Conservation (phyloP, 1,140 invertebrate genomes). For the Bemisia tabaci region DNA sequence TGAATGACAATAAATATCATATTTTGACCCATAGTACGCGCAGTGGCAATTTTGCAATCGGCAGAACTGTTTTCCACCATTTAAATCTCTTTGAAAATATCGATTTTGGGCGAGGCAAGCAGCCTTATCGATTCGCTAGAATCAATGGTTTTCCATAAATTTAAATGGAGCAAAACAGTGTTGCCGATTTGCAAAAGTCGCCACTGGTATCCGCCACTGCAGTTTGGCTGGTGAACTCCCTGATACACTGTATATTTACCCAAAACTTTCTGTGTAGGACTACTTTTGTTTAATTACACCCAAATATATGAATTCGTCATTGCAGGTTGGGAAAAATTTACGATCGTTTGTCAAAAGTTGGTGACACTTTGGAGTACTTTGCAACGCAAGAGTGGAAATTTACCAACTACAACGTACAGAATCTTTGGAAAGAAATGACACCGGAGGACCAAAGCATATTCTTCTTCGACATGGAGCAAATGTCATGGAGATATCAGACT, state of each 20-base stretch:
- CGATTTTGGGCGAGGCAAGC: too few relatives aligned
- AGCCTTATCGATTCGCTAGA: too few relatives aligned
- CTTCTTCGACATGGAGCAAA: conserved; percentile 47
- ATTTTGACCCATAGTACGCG: too few relatives aligned
- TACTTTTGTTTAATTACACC: background rate
- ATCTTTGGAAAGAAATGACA: conserved; percentile 42
- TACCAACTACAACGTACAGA: conserved; percentile 46
- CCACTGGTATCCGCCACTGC: too few relatives aligned
- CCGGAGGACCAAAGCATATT: conserved; percentile 47
- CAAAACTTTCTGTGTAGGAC: background rate
- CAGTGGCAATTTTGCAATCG: too few relatives aligned
- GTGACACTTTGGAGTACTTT: conserved; percentile 53
- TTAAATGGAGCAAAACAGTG: too few relatives aligned
- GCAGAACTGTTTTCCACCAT: too few relatives aligned
- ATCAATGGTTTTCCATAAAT: too few relatives aligned
- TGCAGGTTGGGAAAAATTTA: conserved; percentile 56
- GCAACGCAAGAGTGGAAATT: conserved; percentile 54
- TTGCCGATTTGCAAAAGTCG: too few relatives aligned
- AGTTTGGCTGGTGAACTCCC: background rate
- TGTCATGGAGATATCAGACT: conserved; percentile 45
- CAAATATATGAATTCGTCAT: background rate
- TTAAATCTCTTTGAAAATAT: too few relatives aligned
- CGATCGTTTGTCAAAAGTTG: conserved; percentile 54
- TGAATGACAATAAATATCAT: too few relatives aligned
- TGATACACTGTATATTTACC: background rate